Base-by-base conservation (phyloP, 2,797 vertebrate species). In the Tauraco hartlaubi region DNA sequence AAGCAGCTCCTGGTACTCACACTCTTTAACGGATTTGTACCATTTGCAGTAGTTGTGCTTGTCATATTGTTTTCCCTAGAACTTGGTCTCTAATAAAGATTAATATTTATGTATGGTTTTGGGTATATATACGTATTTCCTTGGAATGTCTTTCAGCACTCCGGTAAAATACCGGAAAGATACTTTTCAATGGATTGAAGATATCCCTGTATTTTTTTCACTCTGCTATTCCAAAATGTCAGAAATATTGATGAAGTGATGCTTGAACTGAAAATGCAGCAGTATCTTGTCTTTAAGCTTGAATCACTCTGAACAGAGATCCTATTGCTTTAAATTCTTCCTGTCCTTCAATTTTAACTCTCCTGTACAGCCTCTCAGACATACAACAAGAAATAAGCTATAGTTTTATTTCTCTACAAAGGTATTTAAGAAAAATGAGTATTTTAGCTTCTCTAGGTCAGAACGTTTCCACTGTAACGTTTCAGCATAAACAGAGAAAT, bases 271-370 rank as follows among this genome's bases (percentile, higher is more conserved):
- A 93, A 93, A 96, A 87, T 55, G n/a, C 54, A 90, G 71, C 49
- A 80, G 67, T n/a, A 73, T 92, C 39, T 58, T 69, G 29, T 74
- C 51, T 89, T 79, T 69, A 75, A 94, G 56, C 58, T 81, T 74
- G 71, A 94, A 81, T 91, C 61, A 52, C 44, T 90, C 75, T 73
- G 75, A 88, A 46, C 46, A 88, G 82, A 90, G 54, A 35, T 51
- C 80, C 77, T 52, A 41, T 58, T 92, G 54, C 84, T 93, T 81
- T 81, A 85, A 93, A 91, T 94, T 94, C 66, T 93, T 87, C 77
- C 85, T 62, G 67, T 56, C 78, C 72, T 85, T 76, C 66, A 41
- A 8, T 63, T 83, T 86, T 62, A 74, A 62, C 71, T 73, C 54
- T 91, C 51, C 35, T 61, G 35, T 82, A 55, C 19, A 78, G 55